phyloP scores from a whole-genome alignment of 2,888 invertebrate species.

The Acronicta psi region DNA sequence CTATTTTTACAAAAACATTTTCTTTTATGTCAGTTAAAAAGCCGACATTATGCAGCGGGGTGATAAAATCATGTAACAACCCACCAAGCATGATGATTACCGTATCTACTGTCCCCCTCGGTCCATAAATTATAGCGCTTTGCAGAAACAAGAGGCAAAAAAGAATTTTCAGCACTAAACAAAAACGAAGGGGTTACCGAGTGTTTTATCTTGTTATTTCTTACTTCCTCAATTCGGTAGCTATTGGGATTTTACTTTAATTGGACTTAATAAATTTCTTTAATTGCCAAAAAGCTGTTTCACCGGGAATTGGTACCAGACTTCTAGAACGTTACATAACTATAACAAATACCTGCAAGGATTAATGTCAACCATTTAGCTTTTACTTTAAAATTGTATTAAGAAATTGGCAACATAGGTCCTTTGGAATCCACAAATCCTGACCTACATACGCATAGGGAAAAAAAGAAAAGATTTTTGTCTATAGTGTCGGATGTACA shows the following conservation, averaged over 20 bases:
- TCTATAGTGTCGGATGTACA: too few species aligned
- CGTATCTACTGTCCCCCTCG: conserved; percentile 24
- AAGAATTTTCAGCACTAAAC: conserved; percentile 15
- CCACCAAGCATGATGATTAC: conserved; percentile 37
- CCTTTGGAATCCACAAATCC: too few species aligned
- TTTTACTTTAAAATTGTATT: conserved; percentile 6
- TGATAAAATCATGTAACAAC: conserved; percentile 9
- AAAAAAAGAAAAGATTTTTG: too few species aligned
- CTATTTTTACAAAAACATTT: neutral
- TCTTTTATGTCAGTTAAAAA: neutral
- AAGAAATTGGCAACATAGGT: neutral
- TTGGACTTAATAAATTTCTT: conserved; percentile 42
- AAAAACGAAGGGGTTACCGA: conserved; percentile 23
- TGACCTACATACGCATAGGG: too few species aligned
- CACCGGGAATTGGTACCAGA: conserved; percentile 30
- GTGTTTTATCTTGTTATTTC: conserved; percentile 23
- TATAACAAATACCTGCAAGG: neutral
- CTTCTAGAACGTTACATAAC: conserved; percentile 19
- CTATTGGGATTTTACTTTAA: conserved; percentile 46
- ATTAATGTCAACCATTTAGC: conserved; percentile 5
- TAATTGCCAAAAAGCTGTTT: conserved; percentile 42
- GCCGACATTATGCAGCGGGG: neutral
- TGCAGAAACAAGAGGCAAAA: conserved; percentile 13
- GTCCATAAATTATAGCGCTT: conserved; percentile 37
- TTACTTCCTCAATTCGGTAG: conserved; percentile 36